phyloP scores from a whole-genome alignment of 2,113 vertebrate genomes.

The Odocoileus virginianus region DNA sequence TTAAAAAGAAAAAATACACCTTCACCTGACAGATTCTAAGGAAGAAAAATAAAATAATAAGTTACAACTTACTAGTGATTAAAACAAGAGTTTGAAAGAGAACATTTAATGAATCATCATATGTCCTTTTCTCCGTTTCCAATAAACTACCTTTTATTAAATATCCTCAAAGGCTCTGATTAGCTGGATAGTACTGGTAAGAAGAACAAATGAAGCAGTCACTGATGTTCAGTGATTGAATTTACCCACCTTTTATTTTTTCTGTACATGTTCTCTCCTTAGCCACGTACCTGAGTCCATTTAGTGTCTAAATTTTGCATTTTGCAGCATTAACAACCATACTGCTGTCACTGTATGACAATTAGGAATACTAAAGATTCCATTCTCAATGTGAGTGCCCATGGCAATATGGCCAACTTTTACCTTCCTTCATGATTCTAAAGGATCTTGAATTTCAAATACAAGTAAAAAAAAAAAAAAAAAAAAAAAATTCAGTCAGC shows the following conservation, averaged over 20 bases:
- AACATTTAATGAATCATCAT: not conserved
- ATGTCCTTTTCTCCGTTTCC: not conserved
- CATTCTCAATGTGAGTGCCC: not conserved
- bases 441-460: not conserved
- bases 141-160: not conserved
- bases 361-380: not conserved
- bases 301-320: not conserved
- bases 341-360: not conserved
- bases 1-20: conserved; percentile 51
- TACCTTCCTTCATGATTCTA: conserved; percentile 1
- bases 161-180: not conserved
- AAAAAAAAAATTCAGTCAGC: not conserved
- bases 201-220: not conserved
- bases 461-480: conserved; percentile 5
- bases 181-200: not conserved
- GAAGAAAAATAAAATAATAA: conserved; percentile 53
- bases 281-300: not conserved
- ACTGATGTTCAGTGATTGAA: not conserved
- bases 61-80: conserved; percentile 55
- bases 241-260: conserved; percentile 13
- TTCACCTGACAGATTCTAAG: conserved; percentile 64
- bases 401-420: not conserved
- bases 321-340: not conserved
- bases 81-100: conserved; percentile 32
- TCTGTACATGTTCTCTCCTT: not conserved